Base-by-base conservation (phyloP, 1,140 invertebrate genomes). In the Drosophila pectinifera region DNA sequence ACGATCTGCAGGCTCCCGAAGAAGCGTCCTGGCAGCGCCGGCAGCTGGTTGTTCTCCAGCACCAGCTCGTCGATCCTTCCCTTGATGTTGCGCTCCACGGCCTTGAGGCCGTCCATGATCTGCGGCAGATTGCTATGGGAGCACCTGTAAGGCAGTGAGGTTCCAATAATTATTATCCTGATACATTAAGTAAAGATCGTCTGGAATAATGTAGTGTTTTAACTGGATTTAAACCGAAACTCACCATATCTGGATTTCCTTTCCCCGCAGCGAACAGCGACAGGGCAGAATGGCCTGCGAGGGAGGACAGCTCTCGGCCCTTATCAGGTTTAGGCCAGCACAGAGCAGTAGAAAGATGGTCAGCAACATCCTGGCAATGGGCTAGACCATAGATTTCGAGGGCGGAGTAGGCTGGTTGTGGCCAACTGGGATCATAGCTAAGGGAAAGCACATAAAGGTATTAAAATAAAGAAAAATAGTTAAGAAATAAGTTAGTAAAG, bases 41-140 rank as follows among this genome's bases (percentile, higher is more conserved):
- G 96, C 41, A 97, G 91, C 77, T 96, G 95, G 91, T 97, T 97
- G 78, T 97, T 97, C 92, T 97, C 97, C 65, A 97, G 93, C 46
- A 97, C 97, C 42, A 97, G 82, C 85, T 97, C 97, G 88, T 97
- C 97, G 59, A 97, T 95, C 10, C 96, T 95, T 41, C 94, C 94
- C 51, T 93, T 94, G 20, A 96, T 92, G 54, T 95, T 94, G 45
- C 95, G 94, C 54, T 95, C 95, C 24, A 96, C 94, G 11, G 95
- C 93, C 70, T 96, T 95, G 10, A 97, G 90, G 8, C 96, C 96
- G 77, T 95, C 95, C 54, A 95, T 91, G 4, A 97, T 96, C 82
- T 94, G 95, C 1, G 95, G 94, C 57, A 97, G 93, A 77, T 97
- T 96, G 93, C 96, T 97, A 92, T 97, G 96, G 39, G 96, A 97